Base-by-base conservation (phyloP, 1,140 invertebrate genomes). In the Brachionus calyciflorus region DNA sequence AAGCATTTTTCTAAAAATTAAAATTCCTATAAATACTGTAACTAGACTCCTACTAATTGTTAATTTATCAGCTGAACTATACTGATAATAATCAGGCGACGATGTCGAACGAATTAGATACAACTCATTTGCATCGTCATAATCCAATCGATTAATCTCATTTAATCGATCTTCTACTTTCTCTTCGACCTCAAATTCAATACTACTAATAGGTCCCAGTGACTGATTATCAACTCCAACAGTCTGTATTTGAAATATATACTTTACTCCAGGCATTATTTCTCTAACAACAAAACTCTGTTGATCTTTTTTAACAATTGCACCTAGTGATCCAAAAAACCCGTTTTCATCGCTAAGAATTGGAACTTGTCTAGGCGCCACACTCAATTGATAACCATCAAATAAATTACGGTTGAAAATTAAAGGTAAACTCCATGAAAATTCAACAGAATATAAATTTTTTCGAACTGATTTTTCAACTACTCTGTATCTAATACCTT, bases 211-310 rank as follows among this genome's bases (percentile, higher is more conserved):
- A 4, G 21, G 60, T 24, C 60, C 60, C 2, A 14, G 10, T 14
- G 44, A 46, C 2, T n/a, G 60, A 26, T 37, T 37, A 65, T 65
- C 60, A 12, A 19, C 14, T 65, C 69, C 69, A 9, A 73, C 51
- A 10, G 69, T 24, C 17, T 73, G 26, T 14, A 73, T 73, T 51
- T 51, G 46, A 49, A 51, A 73, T 21, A 73, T 19, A 30, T 73
- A 73, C 0, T 41, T 49, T 3, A 73, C 17, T 3, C 14, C 21
- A 0, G 69, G 44, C 30, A 33, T 33, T 24, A 73, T 40, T 49
- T 73, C 30, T 10, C 69, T 21, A 4, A 55, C 46, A 5, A 73
- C 51, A 55, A 73, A 73, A n/a, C 17, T 40, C 9, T 55, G 28
- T 14, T 73, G 69, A 17, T 73, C 69, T 73, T 40, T 49, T 0